phyloP scores from a whole-genome alignment of 2,888 invertebrate genomes.

The Keiferia lycopersicella region DNA sequence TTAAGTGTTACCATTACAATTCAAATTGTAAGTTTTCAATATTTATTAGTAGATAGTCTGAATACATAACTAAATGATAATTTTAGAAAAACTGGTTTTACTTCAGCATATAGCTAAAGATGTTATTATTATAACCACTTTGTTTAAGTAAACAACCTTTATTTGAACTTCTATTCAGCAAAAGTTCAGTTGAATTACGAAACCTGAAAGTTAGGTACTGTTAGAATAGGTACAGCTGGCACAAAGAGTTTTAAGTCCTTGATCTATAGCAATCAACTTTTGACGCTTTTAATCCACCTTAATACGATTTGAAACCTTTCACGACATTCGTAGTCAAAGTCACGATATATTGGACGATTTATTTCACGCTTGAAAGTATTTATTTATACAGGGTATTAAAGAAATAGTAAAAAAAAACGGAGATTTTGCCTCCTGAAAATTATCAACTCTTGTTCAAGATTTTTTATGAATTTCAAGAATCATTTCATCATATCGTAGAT shows the following conservation, averaged over 20 bases:
- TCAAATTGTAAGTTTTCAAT: background rate
- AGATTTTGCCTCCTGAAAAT: too few relatives aligned
- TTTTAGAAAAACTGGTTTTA: background rate
- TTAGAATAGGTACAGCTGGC: conserved; percentile 20
- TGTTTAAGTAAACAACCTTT: background rate
- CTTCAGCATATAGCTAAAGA: background rate
- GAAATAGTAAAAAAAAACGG: too few relatives aligned
- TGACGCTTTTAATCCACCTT: conserved; percentile 32
- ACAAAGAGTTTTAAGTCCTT: conserved; percentile 47
- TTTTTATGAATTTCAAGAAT: too few relatives aligned
- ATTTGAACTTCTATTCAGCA: conserved; percentile 16
- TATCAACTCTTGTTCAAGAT: too few relatives aligned
- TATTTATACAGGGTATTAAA: background rate
- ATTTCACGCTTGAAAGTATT: background rate
- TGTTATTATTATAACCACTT: background rate
- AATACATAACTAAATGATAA: background rate
- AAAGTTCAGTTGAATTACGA: conserved; percentile 34
- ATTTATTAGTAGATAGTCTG: background rate
- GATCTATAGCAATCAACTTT: conserved; percentile 54
- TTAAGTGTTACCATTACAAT: conserved; percentile 23
- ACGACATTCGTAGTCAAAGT: conserved; percentile 22
- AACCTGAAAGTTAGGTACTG: conserved; percentile 28
- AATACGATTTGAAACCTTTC: conserved; percentile 30
- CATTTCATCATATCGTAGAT: too few relatives aligned
- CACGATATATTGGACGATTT: conserved; percentile 6